Evolutionary conservation across 2,888 invertebrate genomes (phyloP), one percentile per base, ranked within the genome.

Genomic region (Hirudinaria manillensis): DNA sequence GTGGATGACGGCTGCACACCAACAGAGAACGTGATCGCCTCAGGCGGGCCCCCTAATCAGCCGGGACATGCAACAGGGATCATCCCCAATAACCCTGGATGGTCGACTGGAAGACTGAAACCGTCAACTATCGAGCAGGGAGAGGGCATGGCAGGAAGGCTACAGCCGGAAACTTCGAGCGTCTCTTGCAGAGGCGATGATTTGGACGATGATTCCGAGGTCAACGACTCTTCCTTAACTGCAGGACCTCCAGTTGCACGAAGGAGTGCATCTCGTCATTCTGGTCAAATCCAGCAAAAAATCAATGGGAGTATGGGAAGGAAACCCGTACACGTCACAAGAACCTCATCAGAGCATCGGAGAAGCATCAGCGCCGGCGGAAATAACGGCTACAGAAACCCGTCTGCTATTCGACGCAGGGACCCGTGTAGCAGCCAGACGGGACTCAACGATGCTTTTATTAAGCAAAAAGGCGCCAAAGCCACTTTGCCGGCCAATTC

Each of bases 301-400:
- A n/a, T 61, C 61, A 68, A 36, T 21, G 36, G 68, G 29, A 68
- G 21, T 68, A 6, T 36, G 34, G 36, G 34, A 29, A 68, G 68
- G 34, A 68, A 68, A 32, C 29, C 32, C 1, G 13, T 32, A n/a
- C 68, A 68, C 36, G 34, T n/a, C 68, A n/a, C 68, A 29, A 68
- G 36, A 68, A 34, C 34, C n/a, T 34, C 32, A 1, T 68, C 68
- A 34, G 68, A 68, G 21, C 68, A 68, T 34, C 53, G 68, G 24
- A 68, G 70, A 68, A 68, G 68, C 70, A 75, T 36, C 70, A 75
- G 75, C 75, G 70, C 55, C 70, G 21, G 68, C 2, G 38, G 75
- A 45, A 75, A 66, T 36, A 75, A 53, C 34, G 55, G 45, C 34
- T 65, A 38, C 32, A 53, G 66, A 36, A 53, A 55, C 68, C n/a